Conservation (phyloP, 2,888 invertebrate species). For the Oligia latruncula region DNA sequence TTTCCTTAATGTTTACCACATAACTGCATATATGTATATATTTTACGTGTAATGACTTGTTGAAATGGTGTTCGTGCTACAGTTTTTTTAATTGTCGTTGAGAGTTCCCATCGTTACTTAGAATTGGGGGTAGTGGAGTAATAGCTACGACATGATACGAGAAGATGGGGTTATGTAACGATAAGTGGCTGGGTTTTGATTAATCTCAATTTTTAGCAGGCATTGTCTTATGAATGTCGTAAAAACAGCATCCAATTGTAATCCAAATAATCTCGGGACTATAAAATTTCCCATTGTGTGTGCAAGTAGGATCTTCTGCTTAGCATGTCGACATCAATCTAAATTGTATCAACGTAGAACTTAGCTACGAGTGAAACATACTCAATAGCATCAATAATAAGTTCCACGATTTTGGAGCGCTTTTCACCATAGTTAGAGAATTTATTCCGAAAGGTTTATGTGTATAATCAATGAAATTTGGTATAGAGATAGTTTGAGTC, state of each 20-base stretch:
- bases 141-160: slow-evolving; percentile 23
- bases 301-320: background rate
- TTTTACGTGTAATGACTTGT: slow-evolving; percentile 26
- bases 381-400: background rate
- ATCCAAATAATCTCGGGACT: background rate
- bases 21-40: slow-evolving; percentile 15
- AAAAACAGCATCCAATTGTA: too few relatives aligned
- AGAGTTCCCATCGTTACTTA: slow-evolving; percentile 49
- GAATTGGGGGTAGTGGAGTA: slow-evolving; percentile 46
- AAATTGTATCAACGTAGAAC: background rate
- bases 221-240: background rate
- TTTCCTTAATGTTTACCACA: slow-evolving; percentile 47
- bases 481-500: too few relatives aligned
- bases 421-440: background rate
- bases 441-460: background rate
- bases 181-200: background rate
- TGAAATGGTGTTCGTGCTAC: slow-evolving; percentile 23
- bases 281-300: background rate
- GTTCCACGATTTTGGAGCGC: background rate
- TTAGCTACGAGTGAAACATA: background rate
- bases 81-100: slow-evolving; percentile 42
- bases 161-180: slow-evolving; percentile 22
- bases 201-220: background rate
- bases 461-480: too few relatives aligned
- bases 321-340: background rate